Percentiles rank a stretch among this genome's conserved stretches.
Evolutionary conservation across 2,113 vertebrate genomes (phyloP).

Genomic region (Mellivora capensis): DNA sequence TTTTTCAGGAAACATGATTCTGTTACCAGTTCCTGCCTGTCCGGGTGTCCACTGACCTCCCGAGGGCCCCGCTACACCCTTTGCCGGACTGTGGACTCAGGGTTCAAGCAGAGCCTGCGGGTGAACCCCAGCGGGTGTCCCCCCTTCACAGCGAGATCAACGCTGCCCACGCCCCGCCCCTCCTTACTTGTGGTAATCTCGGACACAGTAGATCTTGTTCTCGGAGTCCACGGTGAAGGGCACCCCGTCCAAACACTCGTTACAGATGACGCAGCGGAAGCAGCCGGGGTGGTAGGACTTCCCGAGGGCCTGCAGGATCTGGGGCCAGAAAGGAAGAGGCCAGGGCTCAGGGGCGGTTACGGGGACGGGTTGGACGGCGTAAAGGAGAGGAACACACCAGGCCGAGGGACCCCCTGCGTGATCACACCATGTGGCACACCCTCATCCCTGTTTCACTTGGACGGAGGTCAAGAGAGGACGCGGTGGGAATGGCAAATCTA

Average conservation of each 20-base stretch:
- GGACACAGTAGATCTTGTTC: conserved; percentile 98
- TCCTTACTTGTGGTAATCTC: conserved; percentile 96
- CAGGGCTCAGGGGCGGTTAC: not conserved
- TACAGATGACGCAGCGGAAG: conserved; percentile 96
- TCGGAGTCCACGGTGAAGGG: conserved; percentile 97
- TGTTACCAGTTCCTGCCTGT: not conserved
- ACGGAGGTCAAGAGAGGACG: no score
- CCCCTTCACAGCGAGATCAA: not conserved
- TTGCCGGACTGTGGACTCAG: accelerated
- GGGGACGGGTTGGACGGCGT: not conserved
- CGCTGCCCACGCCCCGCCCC: accelerated
- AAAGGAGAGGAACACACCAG: not conserved
- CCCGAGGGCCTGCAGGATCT: conserved; percentile 97
- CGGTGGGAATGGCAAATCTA: not conserved
- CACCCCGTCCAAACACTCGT: conserved; percentile 95
- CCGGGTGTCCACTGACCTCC: not conserved
- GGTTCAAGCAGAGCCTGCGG: not conserved
- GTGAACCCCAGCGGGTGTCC: accelerated
- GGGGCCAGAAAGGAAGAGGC: not conserved
- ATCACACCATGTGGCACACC: accelerated
- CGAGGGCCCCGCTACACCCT: accelerated
- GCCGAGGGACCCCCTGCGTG: accelerated
- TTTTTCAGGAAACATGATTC: not conserved
- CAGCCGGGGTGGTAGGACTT: conserved; percentile 97
- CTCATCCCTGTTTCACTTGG: no score